Conservation (phyloP, 2,113 vertebrate species). For the Pollachius pollachius region DNA sequence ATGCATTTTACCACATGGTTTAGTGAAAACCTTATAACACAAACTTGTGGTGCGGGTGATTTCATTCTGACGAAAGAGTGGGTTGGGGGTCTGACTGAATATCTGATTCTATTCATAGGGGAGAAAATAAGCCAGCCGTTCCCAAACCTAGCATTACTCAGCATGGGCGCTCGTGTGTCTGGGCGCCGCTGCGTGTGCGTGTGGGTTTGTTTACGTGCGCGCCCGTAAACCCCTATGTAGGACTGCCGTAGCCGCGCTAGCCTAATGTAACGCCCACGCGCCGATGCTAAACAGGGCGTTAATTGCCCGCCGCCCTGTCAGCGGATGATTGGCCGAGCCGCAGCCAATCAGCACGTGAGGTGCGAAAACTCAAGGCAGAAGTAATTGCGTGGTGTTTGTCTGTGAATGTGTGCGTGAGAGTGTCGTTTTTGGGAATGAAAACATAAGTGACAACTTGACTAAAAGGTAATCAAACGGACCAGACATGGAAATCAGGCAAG, state of each 20-base stretch:
- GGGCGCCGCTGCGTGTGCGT: background rate
- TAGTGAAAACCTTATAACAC: no score
- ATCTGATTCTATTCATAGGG: no score
- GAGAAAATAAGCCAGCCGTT: no score
- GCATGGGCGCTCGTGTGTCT: background rate
- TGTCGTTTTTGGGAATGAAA: background rate
- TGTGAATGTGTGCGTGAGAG: background rate
- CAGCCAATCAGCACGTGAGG: slow-evolving; percentile 27
- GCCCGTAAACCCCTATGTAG: background rate
- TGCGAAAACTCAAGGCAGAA: slow-evolving; percentile 27
- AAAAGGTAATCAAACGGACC: no score
- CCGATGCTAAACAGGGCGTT: slow-evolving; percentile 58
- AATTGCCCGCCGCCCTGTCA: slow-evolving; percentile 61
- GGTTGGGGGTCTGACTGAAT: no score
- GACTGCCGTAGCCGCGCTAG: slow-evolving; percentile 42
- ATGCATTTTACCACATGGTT: no score
- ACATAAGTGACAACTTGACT: no score
- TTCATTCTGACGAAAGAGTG: no score
- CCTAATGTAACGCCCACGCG: slow-evolving; percentile 45
- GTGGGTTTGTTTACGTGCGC: background rate
- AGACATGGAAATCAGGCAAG: no score
- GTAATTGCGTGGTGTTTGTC: background rate
- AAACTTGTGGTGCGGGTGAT: no score
- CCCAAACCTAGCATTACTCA: no score
- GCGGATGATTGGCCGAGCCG: slow-evolving; percentile 43